Evolutionary conservation across 2,113 vertebrate genomes (phyloP), one percentile per base, ranked within the genome.

Genomic region (Spea multiplicata): DNA sequence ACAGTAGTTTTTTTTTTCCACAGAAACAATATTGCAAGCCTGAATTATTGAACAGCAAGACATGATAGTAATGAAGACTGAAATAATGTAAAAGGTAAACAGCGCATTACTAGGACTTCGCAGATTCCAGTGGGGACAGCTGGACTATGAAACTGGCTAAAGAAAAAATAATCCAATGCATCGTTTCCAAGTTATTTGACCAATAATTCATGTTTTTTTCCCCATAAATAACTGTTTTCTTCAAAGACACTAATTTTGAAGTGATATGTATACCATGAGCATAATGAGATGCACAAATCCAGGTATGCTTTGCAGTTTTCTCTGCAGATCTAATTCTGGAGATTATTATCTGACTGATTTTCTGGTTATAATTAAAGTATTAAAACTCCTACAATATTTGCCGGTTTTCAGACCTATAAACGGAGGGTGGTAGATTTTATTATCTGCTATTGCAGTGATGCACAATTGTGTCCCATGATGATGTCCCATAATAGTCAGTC

Each of bases 1-100:
- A 83, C 12, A 44, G 65, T 83, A 46, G 44, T 83, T 83, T 84
- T 73, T 59, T n/a, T 30, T 30, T 30, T 30, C 30, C 52, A 75
- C 16, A 30, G 50, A 84, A 77, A 74, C 62, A 78, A 76, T 77
- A 84, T 80, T 83, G 83, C 86, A 82, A 83, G 65, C 48, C 64
- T 59, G 69, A 76, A 78, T 84, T 83, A 82, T 81, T 82, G 78
- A 84, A 80, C 50, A 82, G 53, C 1, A 70, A 80, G 47, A 44
- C 48, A 84, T 76, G 12, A 48, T 75, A 66, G 62, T 69, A 64
- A n/a, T 76, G 75, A 84, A 81, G 71, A 7, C 49, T 72, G 73
- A 85, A 84, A 44, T 8, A 73, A 5, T 17, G 73, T 65, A 67
- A 66, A 30, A 49, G 49, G 66, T 75, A 84, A 82, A 81, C 30